Conservation (phyloP, 2,797 vertebrate genomes). For the Pseudotriccus pelzelni region DNA sequence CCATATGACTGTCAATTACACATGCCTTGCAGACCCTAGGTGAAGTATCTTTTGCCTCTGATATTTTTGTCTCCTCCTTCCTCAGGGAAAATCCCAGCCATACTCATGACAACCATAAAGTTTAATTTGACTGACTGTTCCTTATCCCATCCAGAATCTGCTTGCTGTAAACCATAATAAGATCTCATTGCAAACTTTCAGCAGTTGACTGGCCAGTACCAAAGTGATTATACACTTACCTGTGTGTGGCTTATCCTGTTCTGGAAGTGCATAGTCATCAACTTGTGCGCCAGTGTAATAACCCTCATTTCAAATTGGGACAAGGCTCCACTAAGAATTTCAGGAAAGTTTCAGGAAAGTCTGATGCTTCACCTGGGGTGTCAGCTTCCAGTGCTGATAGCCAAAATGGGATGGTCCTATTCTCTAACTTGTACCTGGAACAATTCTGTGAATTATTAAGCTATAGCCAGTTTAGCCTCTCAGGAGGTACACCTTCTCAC, state of each 20-base stretch:
- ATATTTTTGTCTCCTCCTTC: background rate
- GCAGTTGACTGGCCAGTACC: background rate
- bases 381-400: background rate
- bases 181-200: background rate
- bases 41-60: background rate
- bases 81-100: background rate
- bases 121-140: background rate
- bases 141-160: background rate
- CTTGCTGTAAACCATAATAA: background rate
- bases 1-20: background rate
- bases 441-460: background rate
- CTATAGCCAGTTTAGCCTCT: background rate
- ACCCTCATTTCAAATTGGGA: background rate
- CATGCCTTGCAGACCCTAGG: background rate
- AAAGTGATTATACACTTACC: background rate
- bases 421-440: background rate
- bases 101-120: background rate
- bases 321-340: background rate
- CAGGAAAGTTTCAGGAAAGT: background rate
- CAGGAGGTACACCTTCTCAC: background rate
- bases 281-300: background rate
- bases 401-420: background rate
- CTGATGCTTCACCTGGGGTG: rapidly evolving
- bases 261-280: background rate
- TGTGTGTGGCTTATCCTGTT: background rate